Percentiles rank a stretch among this genome's conserved stretches.
These are phyloP conservation scores for Orchesellides sinensis DNA, from an alignment of 2,888 invertebrate genomes.

Conservation along the genomic window DNA sequence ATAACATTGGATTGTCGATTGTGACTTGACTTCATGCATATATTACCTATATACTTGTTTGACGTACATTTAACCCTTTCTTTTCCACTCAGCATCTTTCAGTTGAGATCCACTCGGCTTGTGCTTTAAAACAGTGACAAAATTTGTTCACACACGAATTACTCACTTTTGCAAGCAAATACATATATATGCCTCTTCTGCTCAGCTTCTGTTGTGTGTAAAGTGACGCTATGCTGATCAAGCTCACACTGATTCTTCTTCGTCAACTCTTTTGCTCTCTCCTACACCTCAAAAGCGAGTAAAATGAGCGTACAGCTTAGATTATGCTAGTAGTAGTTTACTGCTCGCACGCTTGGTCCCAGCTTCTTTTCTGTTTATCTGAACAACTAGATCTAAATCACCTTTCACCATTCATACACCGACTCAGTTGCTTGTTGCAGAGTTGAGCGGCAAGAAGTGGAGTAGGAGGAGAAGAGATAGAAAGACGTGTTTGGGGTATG, in stretches of 20 bases:
- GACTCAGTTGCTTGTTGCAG: slow-evolving; percentile 39
- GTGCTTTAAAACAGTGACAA: no score
- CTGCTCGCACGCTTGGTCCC: background rate
- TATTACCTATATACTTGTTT: no score
- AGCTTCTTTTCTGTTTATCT: slow-evolving; percentile 35
- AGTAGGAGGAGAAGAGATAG: slow-evolving; percentile 13
- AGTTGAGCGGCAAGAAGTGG: slow-evolving; percentile 35
- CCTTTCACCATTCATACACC: slow-evolving; percentile 53
- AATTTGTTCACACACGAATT: no score
- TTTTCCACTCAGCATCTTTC: no score
- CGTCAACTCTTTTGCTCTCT: background rate
- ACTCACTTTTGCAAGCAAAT: no score
- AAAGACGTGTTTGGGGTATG: background rate
- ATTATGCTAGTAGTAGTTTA: background rate
- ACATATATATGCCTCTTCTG: slow-evolving; percentile 7
- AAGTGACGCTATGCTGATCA: background rate
- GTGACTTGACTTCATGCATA: no score
- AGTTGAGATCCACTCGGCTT: no score
- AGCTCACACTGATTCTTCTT: slow-evolving; percentile 23
- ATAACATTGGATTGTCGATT: no score
- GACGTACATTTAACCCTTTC: no score
- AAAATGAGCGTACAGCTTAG: background rate
- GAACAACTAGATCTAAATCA: slow-evolving; percentile 38
- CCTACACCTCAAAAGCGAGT: no score
- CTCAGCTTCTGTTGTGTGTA: slow-evolving; percentile 18